These are phyloP conservation scores for Dendrophyllia cribrosa DNA, from an alignment of 64 coral and sea anemone genomes.

Conservation along the genomic window DNA sequence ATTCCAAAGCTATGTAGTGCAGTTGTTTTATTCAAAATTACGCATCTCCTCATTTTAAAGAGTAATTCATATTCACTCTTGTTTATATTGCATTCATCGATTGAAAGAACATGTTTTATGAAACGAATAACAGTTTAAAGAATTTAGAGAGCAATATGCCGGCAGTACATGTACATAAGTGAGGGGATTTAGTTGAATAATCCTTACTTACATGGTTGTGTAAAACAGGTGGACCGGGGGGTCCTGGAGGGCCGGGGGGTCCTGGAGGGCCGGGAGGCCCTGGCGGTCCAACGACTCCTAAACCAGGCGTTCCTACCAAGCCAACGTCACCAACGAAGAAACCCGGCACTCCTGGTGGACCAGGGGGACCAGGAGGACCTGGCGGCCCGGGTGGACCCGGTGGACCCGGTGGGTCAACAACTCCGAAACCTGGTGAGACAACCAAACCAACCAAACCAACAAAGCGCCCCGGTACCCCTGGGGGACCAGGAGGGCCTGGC, in stretches of 20 bases:
- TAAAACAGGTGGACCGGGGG: constrained; percentile 53
- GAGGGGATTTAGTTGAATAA: too few species aligned
- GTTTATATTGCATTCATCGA: too few species aligned
- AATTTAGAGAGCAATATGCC: too few species aligned
- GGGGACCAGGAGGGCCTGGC: constrained; percentile 49
- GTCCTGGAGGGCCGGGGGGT: constrained; percentile 61
- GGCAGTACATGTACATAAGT: too few species aligned
- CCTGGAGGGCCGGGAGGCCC: constrained; percentile 63
- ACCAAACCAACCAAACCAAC: neutral
- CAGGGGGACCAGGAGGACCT: constrained; percentile 67
- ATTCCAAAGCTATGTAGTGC: too few species aligned
- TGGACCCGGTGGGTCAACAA: constrained; percentile 69
- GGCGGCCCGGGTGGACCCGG: constrained; percentile 80
- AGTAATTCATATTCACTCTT: too few species aligned
- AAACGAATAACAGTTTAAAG: too few species aligned
- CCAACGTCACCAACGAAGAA: constrained; percentile 6
- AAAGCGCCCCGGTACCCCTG: constrained; percentile 15
- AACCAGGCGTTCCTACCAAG: neutral
- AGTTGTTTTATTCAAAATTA: too few species aligned
- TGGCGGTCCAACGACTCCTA: constrained; percentile 40
- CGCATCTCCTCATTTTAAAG: too few species aligned
- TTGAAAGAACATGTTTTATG: too few species aligned
- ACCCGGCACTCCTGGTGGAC: constrained; percentile 51
- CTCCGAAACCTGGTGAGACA: constrained; percentile 29
- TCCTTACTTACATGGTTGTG: neutral